Base-by-base conservation (phyloP, 2,888 invertebrate species). In the Platynereis dumerilii region DNA sequence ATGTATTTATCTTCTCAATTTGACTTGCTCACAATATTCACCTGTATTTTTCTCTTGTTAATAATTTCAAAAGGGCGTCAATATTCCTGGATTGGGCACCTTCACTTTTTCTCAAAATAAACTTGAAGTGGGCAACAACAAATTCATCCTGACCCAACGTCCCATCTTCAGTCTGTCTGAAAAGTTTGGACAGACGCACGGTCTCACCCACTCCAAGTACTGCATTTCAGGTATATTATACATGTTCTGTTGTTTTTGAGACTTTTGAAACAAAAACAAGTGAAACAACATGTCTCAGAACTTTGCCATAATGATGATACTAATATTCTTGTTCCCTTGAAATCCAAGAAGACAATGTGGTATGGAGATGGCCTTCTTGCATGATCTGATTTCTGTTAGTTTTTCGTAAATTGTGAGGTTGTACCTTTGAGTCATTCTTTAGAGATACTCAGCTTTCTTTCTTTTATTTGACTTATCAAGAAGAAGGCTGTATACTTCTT, bases 91-190 rank as follows among this genome's bases (percentile, higher is more conserved):
- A 5, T 73, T 84, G 28, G 84, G 83, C 22, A 81, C 80, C 24
- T 84, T 84, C 68, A 79, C 80, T 45, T 82, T 84, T 67, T 75
- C 75, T 27, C 83, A 84, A 70, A 80, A 81, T 69, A 81, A 80
- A 60, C 66, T 81, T 44, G 84, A 84, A 67, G 76, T 83, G n/a
- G 83, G 83, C 39, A 80, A 82, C 66, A 83, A 81, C 69, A 83
- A 80, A 69, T 83, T 76, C 71, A 70, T 81, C 27, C 71, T 82
- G 39, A 78, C 83, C 39, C 83, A 83, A 68, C 71, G 84, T 55
- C 84, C 84, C 45, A 79, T 84, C n/a, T 84, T 84, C 69, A 74
- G 78, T 52, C 70, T 84, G 42, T 79, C 81, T 15, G 84, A 84
- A 67, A 82, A 82, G 65, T 80, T 84, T 72, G 80, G 80, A 60